Base-by-base conservation (phyloP, 1,140 invertebrate genomes). In the Melitaea cinxia region DNA sequence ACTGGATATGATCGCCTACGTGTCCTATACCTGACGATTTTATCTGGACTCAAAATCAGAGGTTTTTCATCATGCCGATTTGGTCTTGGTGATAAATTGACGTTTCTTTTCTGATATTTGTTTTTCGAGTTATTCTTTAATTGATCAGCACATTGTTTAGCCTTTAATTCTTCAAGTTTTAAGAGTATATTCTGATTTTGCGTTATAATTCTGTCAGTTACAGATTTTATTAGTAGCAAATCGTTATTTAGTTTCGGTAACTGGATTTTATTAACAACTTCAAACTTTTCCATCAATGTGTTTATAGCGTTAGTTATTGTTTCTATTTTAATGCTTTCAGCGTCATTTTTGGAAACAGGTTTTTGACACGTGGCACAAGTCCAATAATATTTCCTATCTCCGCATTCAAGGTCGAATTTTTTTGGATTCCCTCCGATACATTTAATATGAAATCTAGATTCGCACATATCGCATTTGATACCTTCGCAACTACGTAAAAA, bases 261-360 rank as follows among this genome's bases (percentile, higher is more conserved):
- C 64, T 89, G 86, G 12, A 87, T 82, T 70, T 85, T 87, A 50
- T 85, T 87, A 0, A 89, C 70, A 2, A 87, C 54, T 68, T 87
- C 84, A 60, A 89, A 75, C 63, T 87, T 87, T 14, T 85, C 83
- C 4, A 62, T 72, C 14, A 87, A 60, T 7, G 60, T 65, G 21
- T 73, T 73, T 9, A 89, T 65, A 0, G 74, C 68, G 7, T 61
- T 60, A 7, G 83, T 6, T 7, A 85, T 26, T 14, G 39, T 10
- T 42, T 56, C 37, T 5, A 62, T 21, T 24, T 67, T 33, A 15
- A 26, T 0, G 24, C 53, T n/a, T 47, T 42, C 21, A 39, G 45
- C 19, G 14, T 50, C 35, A 9, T 35, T 52, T 15, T 68, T 49
- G 14, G 42, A 52, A 0, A 72, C 62, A 12, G 74, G 63, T 42